phyloP scores from a whole-genome alignment of 1,140 invertebrate genomes.

The Capitella teleta region DNA sequence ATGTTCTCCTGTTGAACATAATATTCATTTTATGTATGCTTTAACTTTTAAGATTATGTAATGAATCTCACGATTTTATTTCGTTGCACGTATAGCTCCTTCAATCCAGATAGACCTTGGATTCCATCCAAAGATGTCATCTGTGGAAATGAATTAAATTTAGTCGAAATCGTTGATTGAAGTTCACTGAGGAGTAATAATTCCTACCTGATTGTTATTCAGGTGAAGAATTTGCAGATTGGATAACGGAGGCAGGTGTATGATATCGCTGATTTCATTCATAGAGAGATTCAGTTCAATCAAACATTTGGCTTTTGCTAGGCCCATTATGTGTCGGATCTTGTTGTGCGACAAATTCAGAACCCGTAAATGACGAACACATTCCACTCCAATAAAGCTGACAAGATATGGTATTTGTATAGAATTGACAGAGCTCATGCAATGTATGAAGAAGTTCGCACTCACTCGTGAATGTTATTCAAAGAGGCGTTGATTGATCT shows the following conservation, averaged over 20 bases:
- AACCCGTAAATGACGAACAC: slow-evolving; percentile 13
- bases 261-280: slow-evolving; percentile 30
- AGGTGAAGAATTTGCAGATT: slow-evolving; percentile 26
- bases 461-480: slow-evolving; percentile 31
- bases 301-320: slow-evolving; percentile 16
- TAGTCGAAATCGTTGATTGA: neutral
- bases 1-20: neutral
- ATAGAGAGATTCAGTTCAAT: slow-evolving; percentile 28
- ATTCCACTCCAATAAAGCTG: neutral
- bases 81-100: slow-evolving; percentile 29
- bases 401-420: neutral
- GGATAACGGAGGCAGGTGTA: slow-evolving; percentile 25
- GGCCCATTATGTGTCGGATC: slow-evolving; percentile 19
- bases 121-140: slow-evolving; percentile 28
- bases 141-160: slow-evolving; percentile 14
- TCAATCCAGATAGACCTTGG: slow-evolving; percentile 26
- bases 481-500: slow-evolving; percentile 31
- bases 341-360: slow-evolving; percentile 34
- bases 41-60: neutral
- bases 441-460: neutral
- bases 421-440: neutral
- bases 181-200: neutral
- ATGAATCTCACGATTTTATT: slow-evolving; percentile 26
- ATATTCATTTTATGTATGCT: neutral
- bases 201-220: slow-evolving; percentile 29